Percentiles rank a stretch among this genome's conserved stretches.
phyloP scores from a whole-genome alignment of 2,797 vertebrate genomes.

The Nasua narica region DNA sequence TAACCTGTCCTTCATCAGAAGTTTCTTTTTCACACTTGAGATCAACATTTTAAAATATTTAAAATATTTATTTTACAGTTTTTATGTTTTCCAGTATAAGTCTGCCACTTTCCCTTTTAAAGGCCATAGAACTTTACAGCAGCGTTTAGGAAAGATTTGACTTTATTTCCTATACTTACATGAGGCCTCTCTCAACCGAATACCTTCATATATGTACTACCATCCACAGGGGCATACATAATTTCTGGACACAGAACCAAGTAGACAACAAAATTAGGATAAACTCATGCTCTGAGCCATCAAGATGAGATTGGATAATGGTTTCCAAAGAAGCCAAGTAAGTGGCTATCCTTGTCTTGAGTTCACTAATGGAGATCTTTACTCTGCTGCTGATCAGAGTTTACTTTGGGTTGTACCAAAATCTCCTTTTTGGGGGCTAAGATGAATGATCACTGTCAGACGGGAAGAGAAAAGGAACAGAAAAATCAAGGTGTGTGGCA shows the following conservation, averaged over 20 bases:
- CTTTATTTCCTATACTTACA: not conserved
- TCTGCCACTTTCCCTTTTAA: not conserved
- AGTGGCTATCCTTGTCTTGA: not conserved
- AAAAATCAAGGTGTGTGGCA: not conserved
- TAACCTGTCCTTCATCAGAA: not conserved
- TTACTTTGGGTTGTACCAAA: not conserved
- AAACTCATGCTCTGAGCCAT: not conserved
- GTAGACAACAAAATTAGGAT: not conserved
- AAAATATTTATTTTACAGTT: not conserved
- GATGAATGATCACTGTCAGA: not conserved
- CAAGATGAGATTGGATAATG: not conserved
- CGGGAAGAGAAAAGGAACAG: not conserved
- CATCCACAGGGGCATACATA: not conserved
- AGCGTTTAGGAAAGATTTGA: not conserved
- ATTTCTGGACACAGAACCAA: slow-evolving; percentile 30
- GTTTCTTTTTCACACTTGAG: not conserved
- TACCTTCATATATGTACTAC: not conserved
- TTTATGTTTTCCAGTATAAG: not conserved
- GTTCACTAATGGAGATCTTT: not conserved
- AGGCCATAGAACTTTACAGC: not conserved
- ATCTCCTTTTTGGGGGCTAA: not conserved
- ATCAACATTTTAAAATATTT: not conserved
- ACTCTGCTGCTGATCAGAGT: not conserved
- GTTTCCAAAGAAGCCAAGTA: not conserved
- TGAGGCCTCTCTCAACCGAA: not conserved